These are phyloP conservation scores for Calcarius lapponicus DNA, from an alignment of 2,797 vertebrate species.

Conservation along the genomic window DNA sequence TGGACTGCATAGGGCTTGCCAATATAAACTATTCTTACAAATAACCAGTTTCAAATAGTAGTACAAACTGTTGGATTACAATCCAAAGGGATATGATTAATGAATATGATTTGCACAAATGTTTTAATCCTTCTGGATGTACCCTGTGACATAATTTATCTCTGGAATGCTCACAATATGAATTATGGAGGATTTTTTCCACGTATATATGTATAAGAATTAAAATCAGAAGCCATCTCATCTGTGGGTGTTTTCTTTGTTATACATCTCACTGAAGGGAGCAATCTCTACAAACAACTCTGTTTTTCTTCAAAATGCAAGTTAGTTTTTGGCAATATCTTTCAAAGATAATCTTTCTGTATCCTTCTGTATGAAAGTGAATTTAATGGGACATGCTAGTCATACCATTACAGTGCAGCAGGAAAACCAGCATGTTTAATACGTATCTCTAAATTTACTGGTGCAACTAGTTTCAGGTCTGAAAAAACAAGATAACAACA, in stretches of 20 bases:
- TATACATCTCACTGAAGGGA: neutral
- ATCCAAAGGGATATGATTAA: neutral
- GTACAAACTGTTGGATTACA: neutral
- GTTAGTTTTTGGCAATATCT: neutral
- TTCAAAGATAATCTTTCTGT: neutral
- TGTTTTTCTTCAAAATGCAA: neutral
- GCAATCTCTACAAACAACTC: rapidly evolving
- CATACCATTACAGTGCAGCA: neutral
- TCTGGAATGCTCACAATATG: neutral
- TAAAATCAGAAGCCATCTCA: neutral
- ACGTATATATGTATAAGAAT: neutral
- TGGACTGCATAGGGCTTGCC: neutral
- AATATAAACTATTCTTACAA: neutral
- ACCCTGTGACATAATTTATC: neutral
- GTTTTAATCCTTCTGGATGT: neutral
- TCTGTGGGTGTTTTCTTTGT: neutral
- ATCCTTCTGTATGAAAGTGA: neutral
- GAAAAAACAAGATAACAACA: neutral
- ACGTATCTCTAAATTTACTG: neutral
- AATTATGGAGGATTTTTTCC: neutral
- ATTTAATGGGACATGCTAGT: neutral
- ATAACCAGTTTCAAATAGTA: neutral
- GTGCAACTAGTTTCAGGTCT: neutral
- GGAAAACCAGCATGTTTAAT: neutral
- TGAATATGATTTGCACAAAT: neutral